phyloP scores from a whole-genome alignment of 2,888 invertebrate genomes.

The Andrena trimmerana region DNA sequence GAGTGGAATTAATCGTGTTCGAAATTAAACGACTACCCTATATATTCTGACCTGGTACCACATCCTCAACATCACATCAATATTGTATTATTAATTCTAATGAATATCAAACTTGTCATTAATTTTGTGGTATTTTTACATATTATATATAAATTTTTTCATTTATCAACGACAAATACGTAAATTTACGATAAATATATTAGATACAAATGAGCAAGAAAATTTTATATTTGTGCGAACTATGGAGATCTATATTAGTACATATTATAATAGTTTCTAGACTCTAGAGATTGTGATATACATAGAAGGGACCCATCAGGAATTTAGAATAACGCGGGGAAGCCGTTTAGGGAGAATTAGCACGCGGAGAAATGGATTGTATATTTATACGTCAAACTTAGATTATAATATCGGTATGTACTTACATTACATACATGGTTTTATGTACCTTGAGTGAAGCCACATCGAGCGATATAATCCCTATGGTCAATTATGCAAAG shows the following conservation, averaged over 20 bases:
- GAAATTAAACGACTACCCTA: no score
- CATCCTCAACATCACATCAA: no score
- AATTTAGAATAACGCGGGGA: neutral
- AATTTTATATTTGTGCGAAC: neutral
- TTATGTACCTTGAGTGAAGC: constrained; percentile 4
- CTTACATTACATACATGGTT: neutral
- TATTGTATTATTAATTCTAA: neutral
- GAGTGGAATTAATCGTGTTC: no score
- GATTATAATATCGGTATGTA: neutral
- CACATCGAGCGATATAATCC: neutral
- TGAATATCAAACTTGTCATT: neutral
- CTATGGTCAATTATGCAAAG: neutral
- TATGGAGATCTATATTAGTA: neutral
- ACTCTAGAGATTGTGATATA: neutral
- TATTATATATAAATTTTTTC: neutral
- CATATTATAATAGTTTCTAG: neutral
- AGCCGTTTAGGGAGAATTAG: neutral
- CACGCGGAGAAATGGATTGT: neutral
- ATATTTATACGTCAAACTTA: neutral
- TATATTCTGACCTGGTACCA: no score
- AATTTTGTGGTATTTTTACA: neutral
- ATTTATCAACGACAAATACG: neutral
- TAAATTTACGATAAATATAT: neutral
- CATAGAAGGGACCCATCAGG: neutral
- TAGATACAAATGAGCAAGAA: neutral